phyloP scores from a whole-genome alignment of 2,113 vertebrate species.

The Rhombomys opimus region DNA sequence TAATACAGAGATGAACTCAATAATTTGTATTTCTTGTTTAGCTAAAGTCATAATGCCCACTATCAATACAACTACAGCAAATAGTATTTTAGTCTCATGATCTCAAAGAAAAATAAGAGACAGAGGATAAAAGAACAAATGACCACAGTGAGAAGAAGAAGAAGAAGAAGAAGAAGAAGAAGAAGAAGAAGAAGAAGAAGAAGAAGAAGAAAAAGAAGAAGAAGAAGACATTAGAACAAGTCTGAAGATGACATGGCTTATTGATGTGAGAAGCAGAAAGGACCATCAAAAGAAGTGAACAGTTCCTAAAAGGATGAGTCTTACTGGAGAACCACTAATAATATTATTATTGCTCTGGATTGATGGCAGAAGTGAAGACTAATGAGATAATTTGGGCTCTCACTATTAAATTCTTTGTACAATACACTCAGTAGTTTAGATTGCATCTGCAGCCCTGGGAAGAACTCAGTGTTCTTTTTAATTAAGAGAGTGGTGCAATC shows the following conservation, averaged over 20 bases:
- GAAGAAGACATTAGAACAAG: neutral
- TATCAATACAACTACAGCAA: neutral
- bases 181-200: neutral
- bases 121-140: conserved; percentile 29
- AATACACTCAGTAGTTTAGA: conserved; percentile 57
- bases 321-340: neutral
- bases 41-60: neutral
- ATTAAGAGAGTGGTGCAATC: conserved; percentile 57
- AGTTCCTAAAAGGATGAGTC: conserved; percentile 25
- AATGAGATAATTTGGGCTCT: conserved; percentile 35
- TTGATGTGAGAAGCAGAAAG: neutral
- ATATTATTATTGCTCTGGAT: conserved; percentile 53
- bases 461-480: conserved; percentile 68
- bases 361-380: neutral
- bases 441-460: conserved; percentile 59
- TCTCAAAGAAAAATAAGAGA: neutral
- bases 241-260: neutral
- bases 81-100: neutral
- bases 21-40: neutral
- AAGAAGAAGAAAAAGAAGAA: neutral
- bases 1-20: neutral
- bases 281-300: neutral
- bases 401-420: conserved; percentile 33
- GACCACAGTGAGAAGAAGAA: neutral
- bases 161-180: neutral